Percentiles rank a stretch among this genome's conserved stretches.
phyloP scores from a whole-genome alignment of 2,113 vertebrate species.

The Natator depressus region DNA sequence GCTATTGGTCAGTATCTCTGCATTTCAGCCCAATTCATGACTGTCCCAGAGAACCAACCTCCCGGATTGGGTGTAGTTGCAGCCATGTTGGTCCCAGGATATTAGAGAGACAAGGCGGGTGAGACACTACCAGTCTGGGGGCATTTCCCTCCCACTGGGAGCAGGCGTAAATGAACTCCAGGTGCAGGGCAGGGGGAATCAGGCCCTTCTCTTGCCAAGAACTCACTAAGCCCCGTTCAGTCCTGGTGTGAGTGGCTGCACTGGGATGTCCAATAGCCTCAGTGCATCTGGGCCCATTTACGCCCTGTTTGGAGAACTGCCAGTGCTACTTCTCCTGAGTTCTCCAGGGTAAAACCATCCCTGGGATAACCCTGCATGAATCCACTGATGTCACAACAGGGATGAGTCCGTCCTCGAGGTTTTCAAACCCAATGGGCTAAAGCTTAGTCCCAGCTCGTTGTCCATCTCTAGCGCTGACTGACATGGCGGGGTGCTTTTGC shows the following conservation, averaged over 20 bases:
- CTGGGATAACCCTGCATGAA: rapidly evolving
- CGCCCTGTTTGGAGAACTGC: neutral
- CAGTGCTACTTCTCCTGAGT: neutral
- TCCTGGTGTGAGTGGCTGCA: neutral
- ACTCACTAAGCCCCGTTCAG: too few species aligned
- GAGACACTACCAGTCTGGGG: neutral
- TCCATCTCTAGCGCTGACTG: neutral
- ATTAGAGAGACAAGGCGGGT: neutral
- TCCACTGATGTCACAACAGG: neutral
- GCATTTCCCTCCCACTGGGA: neutral
- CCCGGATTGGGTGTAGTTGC: neutral
- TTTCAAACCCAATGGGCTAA: neutral
- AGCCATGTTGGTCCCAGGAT: neutral
- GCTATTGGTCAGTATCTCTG: rapidly evolving
- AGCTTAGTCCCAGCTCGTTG: neutral
- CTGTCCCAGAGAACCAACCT: neutral
- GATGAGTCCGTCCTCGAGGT: neutral
- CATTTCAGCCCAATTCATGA: neutral
- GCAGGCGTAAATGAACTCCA: neutral
- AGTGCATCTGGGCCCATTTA: neutral
- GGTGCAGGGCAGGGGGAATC: neutral
- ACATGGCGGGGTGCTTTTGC: slow-evolving; percentile 63
- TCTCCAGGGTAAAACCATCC: neutral
- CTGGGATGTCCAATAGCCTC: neutral
- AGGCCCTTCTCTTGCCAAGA: neutral